Percentiles rank a stretch among this genome's conserved stretches.
phyloP scores from a whole-genome alignment of 2,797 vertebrate genomes.

The Spinus olivaceus region DNA sequence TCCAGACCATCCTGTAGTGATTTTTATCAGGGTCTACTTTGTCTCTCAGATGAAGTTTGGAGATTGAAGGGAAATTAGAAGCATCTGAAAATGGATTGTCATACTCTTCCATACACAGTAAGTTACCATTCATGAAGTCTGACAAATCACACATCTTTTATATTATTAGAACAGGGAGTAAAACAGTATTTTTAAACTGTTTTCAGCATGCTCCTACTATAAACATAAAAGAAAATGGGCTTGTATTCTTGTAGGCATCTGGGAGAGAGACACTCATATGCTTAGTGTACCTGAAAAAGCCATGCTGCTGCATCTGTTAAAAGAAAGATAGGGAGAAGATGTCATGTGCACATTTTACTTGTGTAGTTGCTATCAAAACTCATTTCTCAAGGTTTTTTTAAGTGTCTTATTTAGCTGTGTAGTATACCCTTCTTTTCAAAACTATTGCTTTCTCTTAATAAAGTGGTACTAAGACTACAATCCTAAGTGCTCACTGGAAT shows the following conservation, averaged over 20 bases:
- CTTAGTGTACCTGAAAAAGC: neutral
- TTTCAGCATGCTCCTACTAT: neutral
- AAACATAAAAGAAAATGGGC: neutral
- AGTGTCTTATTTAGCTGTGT: neutral
- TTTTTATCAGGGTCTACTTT: neutral
- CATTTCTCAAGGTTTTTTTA: neutral
- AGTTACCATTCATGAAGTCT: neutral
- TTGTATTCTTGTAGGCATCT: neutral
- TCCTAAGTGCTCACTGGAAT: neutral
- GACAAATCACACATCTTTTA: neutral
- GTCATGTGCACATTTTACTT: neutral
- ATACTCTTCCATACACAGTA: neutral
- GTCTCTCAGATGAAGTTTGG: neutral
- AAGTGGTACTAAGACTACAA: neutral
- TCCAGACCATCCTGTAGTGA: accelerated
- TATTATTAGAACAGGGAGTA: neutral
- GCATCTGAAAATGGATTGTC: neutral
- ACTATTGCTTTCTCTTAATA: neutral
- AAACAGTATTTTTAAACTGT: neutral
- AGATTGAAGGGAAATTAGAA: neutral
- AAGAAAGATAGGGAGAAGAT: neutral
- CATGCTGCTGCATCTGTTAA: neutral
- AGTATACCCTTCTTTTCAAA: neutral
- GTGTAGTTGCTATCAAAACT: neutral
- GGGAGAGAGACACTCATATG: neutral